Conservation (phyloP, 2,113 vertebrate genomes). For the Tragelaphus strepsiceros region DNA sequence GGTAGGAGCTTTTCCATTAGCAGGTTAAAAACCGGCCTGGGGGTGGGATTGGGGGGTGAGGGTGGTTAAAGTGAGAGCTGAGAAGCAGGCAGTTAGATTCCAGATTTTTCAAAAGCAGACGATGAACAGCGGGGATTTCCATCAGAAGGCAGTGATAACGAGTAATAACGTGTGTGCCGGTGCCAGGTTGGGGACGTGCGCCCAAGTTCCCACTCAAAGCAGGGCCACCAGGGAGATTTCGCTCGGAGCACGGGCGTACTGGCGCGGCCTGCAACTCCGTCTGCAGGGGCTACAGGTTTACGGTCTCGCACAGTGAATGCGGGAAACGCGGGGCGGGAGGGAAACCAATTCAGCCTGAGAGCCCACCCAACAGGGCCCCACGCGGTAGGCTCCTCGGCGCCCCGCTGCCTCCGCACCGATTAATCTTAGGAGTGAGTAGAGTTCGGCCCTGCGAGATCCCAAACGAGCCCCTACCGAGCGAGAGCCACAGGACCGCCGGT, state of each 20-base stretch:
- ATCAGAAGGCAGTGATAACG: not conserved
- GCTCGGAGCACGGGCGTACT: not conserved
- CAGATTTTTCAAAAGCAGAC: not conserved
- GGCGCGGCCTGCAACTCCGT: not conserved
- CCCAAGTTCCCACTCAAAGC: too few species aligned
- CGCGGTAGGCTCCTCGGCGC: accelerated
- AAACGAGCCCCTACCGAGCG: accelerated
- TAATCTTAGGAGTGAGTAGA: too few species aligned
- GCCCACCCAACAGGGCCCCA: not conserved
- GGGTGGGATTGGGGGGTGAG: not conserved
- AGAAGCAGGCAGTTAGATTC: not conserved
- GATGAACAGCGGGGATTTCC: not conserved
- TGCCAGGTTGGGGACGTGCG: not conserved
- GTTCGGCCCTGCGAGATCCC: not conserved
- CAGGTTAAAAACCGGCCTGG: not conserved
- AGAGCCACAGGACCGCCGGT: not conserved
- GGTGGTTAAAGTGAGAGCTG: not conserved
- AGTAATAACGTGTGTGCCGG: not conserved
- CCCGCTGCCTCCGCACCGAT: accelerated
- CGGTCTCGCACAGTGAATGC: accelerated
- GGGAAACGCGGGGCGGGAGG: not conserved
- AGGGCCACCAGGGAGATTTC: not conserved
- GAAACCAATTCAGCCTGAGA: not conserved
- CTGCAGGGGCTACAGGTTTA: not conserved
- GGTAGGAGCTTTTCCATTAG: not conserved